Conservation (phyloP, 2,797 vertebrate genomes). For the Bradypus variegatus region DNA sequence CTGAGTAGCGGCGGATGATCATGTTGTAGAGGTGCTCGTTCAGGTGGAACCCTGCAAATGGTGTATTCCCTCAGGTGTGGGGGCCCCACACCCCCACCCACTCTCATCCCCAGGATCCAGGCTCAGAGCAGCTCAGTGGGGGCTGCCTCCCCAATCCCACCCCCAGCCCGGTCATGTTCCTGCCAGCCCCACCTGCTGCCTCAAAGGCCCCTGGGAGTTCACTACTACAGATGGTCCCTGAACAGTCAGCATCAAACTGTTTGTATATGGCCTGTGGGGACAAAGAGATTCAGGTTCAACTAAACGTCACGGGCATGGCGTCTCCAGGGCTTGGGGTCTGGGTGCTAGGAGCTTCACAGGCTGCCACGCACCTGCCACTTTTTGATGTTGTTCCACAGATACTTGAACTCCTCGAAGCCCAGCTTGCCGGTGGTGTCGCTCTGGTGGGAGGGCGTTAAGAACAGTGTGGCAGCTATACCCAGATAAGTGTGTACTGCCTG, state of each 20-base stretch:
- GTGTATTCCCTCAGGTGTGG: not conserved
- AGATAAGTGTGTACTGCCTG: not conserved
- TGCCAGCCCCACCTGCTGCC: conserved; percentile 77
- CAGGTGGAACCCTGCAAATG: conserved; percentile 81
- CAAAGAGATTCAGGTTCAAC: not conserved
- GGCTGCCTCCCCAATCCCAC: not conserved
- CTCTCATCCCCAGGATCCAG: not conserved
- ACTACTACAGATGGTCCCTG: conserved; percentile 75
- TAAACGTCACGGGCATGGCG: not conserved
- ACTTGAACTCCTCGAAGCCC: conserved; percentile 91
- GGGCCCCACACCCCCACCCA: not conserved
- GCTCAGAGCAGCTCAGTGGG: not conserved
- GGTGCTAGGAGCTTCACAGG: not conserved
- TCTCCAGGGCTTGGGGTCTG: not conserved
- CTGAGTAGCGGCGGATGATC: conserved; percentile 83
- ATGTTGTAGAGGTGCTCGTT: conserved; percentile 79
- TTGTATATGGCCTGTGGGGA: conserved; percentile 75
- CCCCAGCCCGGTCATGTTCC: not conserved
- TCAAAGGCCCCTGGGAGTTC: conserved; percentile 81
- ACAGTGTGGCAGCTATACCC: not conserved
- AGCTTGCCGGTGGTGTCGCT: conserved; percentile 88
- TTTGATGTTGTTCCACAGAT: conserved; percentile 90
- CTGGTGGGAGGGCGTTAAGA: conserved; percentile 76
- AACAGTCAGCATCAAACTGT: conserved; percentile 74
- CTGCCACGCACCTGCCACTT: conserved; percentile 83